These are phyloP conservation scores for Clepsis dumicolana DNA, from an alignment of 2,888 invertebrate genomes.

Conservation along the genomic window DNA sequence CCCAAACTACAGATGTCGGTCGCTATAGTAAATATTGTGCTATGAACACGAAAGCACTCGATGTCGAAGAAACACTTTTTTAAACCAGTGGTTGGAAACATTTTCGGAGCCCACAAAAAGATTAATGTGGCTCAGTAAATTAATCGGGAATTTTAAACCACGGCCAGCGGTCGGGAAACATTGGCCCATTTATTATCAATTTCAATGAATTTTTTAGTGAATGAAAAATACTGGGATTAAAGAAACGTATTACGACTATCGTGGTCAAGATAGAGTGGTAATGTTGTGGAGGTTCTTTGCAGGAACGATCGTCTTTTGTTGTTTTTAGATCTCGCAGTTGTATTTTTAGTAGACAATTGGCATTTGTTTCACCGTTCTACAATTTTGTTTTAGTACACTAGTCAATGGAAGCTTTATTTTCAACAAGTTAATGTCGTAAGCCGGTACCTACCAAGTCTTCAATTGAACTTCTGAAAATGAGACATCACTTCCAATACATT, in stretches of 20 bases:
- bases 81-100: slow-evolving; percentile 40
- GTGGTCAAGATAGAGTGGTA: slow-evolving; percentile 5
- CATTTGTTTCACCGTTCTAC: not conserved
- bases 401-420: no score
- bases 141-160: slow-evolving; percentile 52
- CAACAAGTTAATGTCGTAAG: no score
- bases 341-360: not conserved
- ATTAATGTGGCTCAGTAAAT: slow-evolving; percentile 51
- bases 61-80: slow-evolving; percentile 30
- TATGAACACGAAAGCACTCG: slow-evolving; percentile 1
- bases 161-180: slow-evolving; percentile 47
- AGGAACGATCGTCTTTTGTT: not conserved
- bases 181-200: slow-evolving; percentile 53
- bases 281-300: not conserved
- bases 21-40: slow-evolving; percentile 5
- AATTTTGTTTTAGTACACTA: not conserved
- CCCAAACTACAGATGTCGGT: not conserved
- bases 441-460: no score
- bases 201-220: slow-evolving; percentile 48
- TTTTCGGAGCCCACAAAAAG: slow-evolving; percentile 41
- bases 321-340: not conserved
- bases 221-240: slow-evolving; percentile 38
- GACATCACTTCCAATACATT: no score
- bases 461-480: no score
- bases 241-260: slow-evolving; percentile 28